Evolutionary conservation across 2,113 vertebrate genomes (phyloP), one percentile per base, ranked within the genome.

Genomic region (Ondatra zibethicus): DNA sequence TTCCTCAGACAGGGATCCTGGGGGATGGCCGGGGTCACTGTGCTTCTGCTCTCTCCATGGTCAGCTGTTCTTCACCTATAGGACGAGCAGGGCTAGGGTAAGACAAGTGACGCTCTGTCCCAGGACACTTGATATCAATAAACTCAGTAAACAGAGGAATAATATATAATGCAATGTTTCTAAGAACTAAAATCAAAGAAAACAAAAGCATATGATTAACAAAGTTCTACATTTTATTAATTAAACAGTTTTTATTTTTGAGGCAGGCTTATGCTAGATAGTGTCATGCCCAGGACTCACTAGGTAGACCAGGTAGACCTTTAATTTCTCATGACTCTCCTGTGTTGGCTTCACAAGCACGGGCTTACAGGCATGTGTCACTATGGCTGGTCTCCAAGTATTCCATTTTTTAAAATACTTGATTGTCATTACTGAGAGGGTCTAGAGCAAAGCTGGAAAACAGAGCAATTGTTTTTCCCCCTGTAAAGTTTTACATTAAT

Each of bases 41-140:
- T 2, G 45, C 4, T 0, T 29, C 33, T 7, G 13, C 65, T 12
- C 77, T 50, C 17, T 8, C 4, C 9, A 5, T 0, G 0, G 66
- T 1, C 5, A 33, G 8, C 65, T 5, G 6, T 6, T 16, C 36
- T n/a, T 47, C 9, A 23, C 50, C 23, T 21, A 0, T 2, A 0
- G 23, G 63, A 45, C 21, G 9, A 14, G 2, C 27, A 13, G 21
- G 66, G 87, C 11, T 14, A 52, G 31, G 6, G 14, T 5, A 0
- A 27, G 27, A 8, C 13, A 1, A 31, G 11, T 1, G 8, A 4
- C 45, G 0, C 0, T 0, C 25, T 14, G 11, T 16, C 27, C 50
- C 21, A 0, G 11, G 50, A 63, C 0, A 0, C 4, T 3, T 7
- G 19, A 52, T 36, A 36, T 70, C 66, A 70, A 70, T 36, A 14